Base-by-base conservation (phyloP, 2,113 vertebrate species). In the Taurulus bubalis region DNA sequence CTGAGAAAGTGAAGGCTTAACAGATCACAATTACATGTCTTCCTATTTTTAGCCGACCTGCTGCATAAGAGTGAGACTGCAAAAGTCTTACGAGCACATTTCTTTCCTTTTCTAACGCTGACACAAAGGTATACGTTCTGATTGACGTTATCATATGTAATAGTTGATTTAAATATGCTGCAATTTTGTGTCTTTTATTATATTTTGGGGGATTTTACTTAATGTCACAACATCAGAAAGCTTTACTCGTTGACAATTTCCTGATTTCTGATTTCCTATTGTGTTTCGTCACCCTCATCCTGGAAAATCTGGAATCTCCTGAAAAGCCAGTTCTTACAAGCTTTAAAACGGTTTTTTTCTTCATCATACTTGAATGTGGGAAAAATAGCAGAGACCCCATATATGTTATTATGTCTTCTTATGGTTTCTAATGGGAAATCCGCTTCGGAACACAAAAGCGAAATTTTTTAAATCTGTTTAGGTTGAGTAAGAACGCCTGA, bases 1-100 rank as follows among this genome's bases (percentile, higher is more conserved):
- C 84, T 69, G 24, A 65, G 85, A 87, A 86, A 86, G 85, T 47
- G n/a, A 22, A 75, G 69, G 90, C 60, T 93, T 91, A 92, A 77
- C 68, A 75, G 86, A 74, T 83, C 55, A 85, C 78, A 75, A 53
- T 67, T 80, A 84, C 86, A 74, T 82, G 84, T 64, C 75, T 67
- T 34, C 38, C 83, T 92, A 86, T 88, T 90, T 71, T 89, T 89
- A 87, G 85, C 30, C 36, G 1, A 38, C 2, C 45, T 49, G n/a
- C 45, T 45, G 77, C 49, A 45, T 66, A 30, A 59, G 12, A 67
- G 49, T 90, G 79, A 87, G 53, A 10, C 59, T 70, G 80, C 68
- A 85, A 73, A 0, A 75, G 20, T 62, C 32, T 34, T 11, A 30
- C 72, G 40, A 20, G 58, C 6, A 36, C 53, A 28, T 24, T 69